phyloP scores from a whole-genome alignment of 2,113 vertebrate species.

The Athene noctua region DNA sequence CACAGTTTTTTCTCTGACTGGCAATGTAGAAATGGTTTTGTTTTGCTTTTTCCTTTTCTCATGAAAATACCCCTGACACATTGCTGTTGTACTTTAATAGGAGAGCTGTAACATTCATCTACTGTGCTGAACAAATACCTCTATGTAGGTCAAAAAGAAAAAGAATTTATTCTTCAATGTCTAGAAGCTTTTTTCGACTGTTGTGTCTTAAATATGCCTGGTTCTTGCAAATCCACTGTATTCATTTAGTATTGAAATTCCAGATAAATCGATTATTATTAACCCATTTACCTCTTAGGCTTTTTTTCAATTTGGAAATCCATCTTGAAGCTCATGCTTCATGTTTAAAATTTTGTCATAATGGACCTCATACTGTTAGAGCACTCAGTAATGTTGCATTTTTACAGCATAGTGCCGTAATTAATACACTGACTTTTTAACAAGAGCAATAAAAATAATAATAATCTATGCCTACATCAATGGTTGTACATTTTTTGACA shows the following conservation, averaged over 20 bases:
- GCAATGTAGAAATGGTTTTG: not conserved
- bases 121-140: not conserved
- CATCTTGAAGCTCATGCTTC: not conserved
- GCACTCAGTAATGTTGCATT: slow-evolving; percentile 22
- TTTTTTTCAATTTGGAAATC: not conserved
- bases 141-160: not conserved
- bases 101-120: not conserved
- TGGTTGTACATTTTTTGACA: not conserved
- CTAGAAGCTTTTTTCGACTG: not conserved
- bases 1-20: not conserved
- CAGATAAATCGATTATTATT: not conserved
- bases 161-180: not conserved
- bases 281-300: not conserved
- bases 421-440: slow-evolving; percentile 55
- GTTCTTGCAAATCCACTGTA: not conserved
- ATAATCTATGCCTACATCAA: not conserved
- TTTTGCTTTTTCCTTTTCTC: not conserved
- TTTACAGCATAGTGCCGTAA: slow-evolving; percentile 30
- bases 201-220: not conserved
- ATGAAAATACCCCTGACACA: not conserved
- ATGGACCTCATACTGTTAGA: slow-evolving; percentile 12
- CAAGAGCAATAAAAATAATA: slow-evolving; percentile 66
- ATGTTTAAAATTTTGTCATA: not conserved
- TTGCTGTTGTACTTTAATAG: not conserved
- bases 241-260: not conserved